Base-by-base conservation (phyloP, 2,113 vertebrate species). In the Setophaga coronata region DNA sequence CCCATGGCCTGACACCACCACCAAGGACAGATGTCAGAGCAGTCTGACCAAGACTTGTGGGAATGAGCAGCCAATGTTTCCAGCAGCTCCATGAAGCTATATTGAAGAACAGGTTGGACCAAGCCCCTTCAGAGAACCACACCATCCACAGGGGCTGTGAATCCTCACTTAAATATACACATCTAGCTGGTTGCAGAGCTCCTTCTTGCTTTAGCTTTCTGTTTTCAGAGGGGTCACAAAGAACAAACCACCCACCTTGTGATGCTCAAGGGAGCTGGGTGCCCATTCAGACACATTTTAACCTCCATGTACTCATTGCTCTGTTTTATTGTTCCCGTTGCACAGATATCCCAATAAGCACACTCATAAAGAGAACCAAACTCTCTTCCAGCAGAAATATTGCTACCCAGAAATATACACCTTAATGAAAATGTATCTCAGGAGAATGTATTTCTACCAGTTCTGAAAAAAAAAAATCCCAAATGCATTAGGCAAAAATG, bases 361-460 rank as follows among this genome's bases (percentile, higher is more conserved):
- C 0, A 5, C 47, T 71, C 82, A 79, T 38, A 80, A 86, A 64
- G 57, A 57, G 71, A 95, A 78, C 34, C 28, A 51, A 90, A 87
- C 60, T 77, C 53, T 94, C 58, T 60, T 83, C 57, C 73, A 87
- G 78, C 36, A 93, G 85, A 92, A 92, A 96, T 78, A 86, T 5
- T 91, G 67, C 64, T 82, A 90, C 48, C 79, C 79, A 60, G 71
- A 88, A 83, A 86, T 77, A 90, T 28, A 70, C 7, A 88, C 60
- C 36, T 88, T 92, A 82, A 88, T 95, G 92, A 91, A 94, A 95
- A 81, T 15, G 23, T 74, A 81, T 56, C 82, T 83, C 87, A 64
- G 76, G 60, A 93, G 82, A 79, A 69, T 0, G 4, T 19, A 82
- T 57, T 92, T 87, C 67, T 94, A 78, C 67, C n/a, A 82, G 72